Evolutionary conservation across 2,888 invertebrate species (phyloP), one percentile per base, ranked within the genome.

Genomic region (Temnothorax rugatulus): DNA sequence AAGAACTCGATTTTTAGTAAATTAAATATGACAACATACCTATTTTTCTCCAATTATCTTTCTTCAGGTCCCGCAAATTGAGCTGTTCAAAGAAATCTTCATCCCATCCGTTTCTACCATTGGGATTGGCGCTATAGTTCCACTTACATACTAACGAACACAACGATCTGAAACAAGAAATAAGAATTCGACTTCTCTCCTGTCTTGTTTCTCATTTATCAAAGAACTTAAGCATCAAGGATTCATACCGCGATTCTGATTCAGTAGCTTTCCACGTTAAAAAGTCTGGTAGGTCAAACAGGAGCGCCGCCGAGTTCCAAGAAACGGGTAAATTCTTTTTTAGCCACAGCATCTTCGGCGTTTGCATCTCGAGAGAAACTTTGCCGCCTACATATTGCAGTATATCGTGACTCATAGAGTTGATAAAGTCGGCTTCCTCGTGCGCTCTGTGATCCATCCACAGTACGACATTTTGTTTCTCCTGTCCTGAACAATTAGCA

Each of bases 341-440:
- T 1, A 99, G 94, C 99, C 99, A 99, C 44, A 99, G 94, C 25
- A 99, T 94, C 95, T 99, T 99, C 0, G 99, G 99, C 84, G 98
- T 97, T 96, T 99, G 97, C 99, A 99, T 99, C 96, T 99, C 99
- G n/a, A 98, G 95, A 0, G 99, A 99, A 8, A 99, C 97, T 95
- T 97, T 97, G 0, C 99, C 99, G 1, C 99, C 99, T 3, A 98
- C 98, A 95, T 97, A 98, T 91, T 97, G 96, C 0, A 99, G 95
- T 25, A 98, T 96, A 3, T 96, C 95, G 95, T 99, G 98, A 11
- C 96, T 95, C 0, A 96, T 96, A 68, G 95, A 95, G 93, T 99
- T 99, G 59, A 99, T 99, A 50, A 95, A 95, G 69, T 97, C 96
- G 0, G 99, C 97, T 95, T 99, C 98, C 63, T 95, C 95, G 41